These are phyloP conservation scores for Tapirus terrestris DNA, from an alignment of 2,113 vertebrate genomes.

Conservation along the genomic window DNA sequence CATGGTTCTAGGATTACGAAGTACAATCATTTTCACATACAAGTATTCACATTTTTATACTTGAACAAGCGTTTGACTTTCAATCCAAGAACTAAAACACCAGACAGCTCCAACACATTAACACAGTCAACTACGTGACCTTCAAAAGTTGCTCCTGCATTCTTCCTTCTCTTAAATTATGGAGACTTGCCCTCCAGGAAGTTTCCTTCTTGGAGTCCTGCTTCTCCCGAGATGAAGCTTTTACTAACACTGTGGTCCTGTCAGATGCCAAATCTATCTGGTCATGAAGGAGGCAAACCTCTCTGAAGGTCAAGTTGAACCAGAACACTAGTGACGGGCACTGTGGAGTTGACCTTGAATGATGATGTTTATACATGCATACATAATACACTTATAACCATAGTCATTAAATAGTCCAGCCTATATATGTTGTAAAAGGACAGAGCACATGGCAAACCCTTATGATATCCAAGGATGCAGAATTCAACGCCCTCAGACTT, in stretches of 20 bases:
- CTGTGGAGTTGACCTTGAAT: not conserved
- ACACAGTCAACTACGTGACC: not conserved
- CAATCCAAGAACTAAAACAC: slow-evolving; percentile 12
- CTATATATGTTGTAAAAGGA: slow-evolving; percentile 63
- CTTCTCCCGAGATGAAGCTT: slow-evolving; percentile 26
- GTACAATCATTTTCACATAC: slow-evolving; percentile 37
- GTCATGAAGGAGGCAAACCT: not conserved
- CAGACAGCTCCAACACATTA: not conserved
- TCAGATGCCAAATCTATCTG: slow-evolving; percentile 45
- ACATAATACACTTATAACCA: not conserved
- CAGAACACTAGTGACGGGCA: slow-evolving; percentile 4
- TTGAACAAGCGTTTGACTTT: not conserved
- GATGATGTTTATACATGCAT: not conserved
- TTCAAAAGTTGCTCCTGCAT: not conserved
- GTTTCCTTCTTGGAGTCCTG: slow-evolving; percentile 16
- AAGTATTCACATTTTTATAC: slow-evolving; percentile 5
- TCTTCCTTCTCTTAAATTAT: slow-evolving; percentile 19
- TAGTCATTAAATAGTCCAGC: not conserved
- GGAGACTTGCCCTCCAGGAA: not conserved
- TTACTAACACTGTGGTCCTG: not conserved
- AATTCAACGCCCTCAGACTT: slow-evolving; percentile 73
- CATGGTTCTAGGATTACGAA: slow-evolving; percentile 23
- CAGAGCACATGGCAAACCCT: slow-evolving; percentile 75
- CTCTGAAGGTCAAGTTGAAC: slow-evolving; percentile 45
- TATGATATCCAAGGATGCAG: slow-evolving; percentile 66